Evolutionary conservation across 2,888 invertebrate species (phyloP).

Genomic region (Pharmacophagus antenor): DNA sequence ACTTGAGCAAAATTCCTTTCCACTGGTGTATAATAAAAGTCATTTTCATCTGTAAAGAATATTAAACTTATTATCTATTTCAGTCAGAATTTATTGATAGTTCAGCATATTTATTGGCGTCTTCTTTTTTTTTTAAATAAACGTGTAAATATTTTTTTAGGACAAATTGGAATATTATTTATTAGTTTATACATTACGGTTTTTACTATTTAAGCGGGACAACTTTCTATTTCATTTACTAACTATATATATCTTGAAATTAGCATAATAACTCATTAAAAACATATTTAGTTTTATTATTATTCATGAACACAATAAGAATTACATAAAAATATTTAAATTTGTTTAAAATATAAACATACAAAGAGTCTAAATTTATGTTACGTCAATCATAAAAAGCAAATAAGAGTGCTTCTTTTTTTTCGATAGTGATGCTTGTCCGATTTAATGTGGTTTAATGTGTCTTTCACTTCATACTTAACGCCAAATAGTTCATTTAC

Average conservation of each 20-base stretch:
- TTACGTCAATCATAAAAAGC: background rate
- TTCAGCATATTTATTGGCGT: no score
- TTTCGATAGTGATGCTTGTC: background rate
- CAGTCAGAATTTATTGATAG: no score
- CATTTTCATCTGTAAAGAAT: slow-evolving; percentile 66
- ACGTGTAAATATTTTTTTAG: no score
- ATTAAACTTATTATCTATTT: no score
- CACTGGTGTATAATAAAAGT: slow-evolving; percentile 72
- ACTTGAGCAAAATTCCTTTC: slow-evolving; percentile 79
- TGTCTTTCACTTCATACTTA: slow-evolving; percentile 15
- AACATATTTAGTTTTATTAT: no score
- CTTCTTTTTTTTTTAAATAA: no score
- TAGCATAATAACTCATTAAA: no score
- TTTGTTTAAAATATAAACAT: background rate
- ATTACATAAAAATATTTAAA: background rate
- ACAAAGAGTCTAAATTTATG: background rate
- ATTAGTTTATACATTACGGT: no score
- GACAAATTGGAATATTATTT: no score
- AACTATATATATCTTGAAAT: no score
- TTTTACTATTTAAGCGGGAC: no score
- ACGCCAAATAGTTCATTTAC: slow-evolving; percentile 17
- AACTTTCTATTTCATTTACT: no score
- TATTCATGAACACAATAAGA: background rate
- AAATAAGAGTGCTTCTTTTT: background rate
- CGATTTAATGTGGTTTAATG: slow-evolving; percentile 12